Conservation (phyloP, 2,888 invertebrate genomes). For the Homarus gammarus region DNA sequence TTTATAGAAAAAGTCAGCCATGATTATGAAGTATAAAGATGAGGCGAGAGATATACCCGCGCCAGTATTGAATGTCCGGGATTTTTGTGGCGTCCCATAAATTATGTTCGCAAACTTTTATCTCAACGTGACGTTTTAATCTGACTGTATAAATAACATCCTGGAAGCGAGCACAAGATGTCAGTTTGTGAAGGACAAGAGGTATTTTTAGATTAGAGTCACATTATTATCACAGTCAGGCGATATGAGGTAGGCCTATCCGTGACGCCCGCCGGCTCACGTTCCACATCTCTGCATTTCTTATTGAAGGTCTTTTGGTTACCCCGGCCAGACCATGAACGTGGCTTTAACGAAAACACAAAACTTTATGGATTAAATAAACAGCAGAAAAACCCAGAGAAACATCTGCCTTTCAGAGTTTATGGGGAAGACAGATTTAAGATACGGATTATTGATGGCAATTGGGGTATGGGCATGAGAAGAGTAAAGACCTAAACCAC, state of each 20-base stretch:
- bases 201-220: neutral
- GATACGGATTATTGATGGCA: slow-evolving; percentile 67
- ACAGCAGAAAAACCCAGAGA: slow-evolving; percentile 33
- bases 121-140: neutral
- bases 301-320: neutral
- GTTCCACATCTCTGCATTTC: neutral
- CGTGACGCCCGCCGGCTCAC: too few species aligned
- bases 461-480: slow-evolving; percentile 53
- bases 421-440: slow-evolving; percentile 63
- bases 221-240: neutral
- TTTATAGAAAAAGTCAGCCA: neutral
- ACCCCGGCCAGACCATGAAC: neutral
- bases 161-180: neutral
- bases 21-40: slow-evolving; percentile 11
- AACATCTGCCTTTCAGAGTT: slow-evolving; percentile 57
- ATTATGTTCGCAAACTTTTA: neutral
- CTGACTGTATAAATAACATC: neutral
- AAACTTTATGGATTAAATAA: slow-evolving; percentile 36
- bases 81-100: neutral
- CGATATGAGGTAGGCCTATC: slow-evolving; percentile 12
- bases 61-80: neutral
- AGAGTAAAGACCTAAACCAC: slow-evolving; percentile 18
- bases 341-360: slow-evolving; percentile 33
- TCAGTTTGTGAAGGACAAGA: neutral
- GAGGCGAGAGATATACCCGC: neutral